Base-by-base conservation (phyloP, 2,888 invertebrate genomes). In the Tribolium freemani region DNA sequence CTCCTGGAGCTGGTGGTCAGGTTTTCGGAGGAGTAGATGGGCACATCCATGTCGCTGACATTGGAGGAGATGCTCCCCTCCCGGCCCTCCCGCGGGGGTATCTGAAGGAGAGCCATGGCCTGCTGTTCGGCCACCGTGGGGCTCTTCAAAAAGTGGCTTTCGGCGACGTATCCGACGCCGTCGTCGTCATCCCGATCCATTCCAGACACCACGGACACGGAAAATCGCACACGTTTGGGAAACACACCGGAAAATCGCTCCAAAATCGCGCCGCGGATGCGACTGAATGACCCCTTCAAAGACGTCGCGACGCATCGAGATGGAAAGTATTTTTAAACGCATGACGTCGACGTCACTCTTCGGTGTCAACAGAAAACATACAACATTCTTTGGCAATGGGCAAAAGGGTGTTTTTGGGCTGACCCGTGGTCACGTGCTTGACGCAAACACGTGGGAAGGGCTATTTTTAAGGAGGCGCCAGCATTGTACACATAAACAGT, bases 21-120 rank as follows among this genome's bases (percentile, higher is more conserved):
- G 76, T 82, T 84, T 71, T 85, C 85, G 21, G 83, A 83, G 3
- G 84, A 83, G 77, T 90, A 90, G 76, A 90, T 90, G n/a, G 89
- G 89, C 48, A 88, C 88, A 75, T 90, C 89, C 81, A 89, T 83
- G 79, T 90, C 89, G 78, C 88, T 89, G 73, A 89, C 87, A 78
- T 87, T 88, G 76, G 89, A 89, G 21, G 89, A 89, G 75, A 89
- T 87, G 77, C 89, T 89, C 1, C 86, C 84, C 50, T 88, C 87
- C 63, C 88, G 81, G 6, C 77, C 75, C 13, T 76, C 76, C 13
- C 80, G 74, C n/a, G 75, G 64, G 3, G 89, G 89, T 4, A 89
- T 86, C 69, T 87, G 86, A 45, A 90, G 83, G 10, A 86, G 79
- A 9, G 84, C 81, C 81, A 85, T 84, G 9, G 84, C 85, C 72